Percentiles rank a stretch among this genome's conserved stretches.
These are phyloP conservation scores for Apomyelois bistriatella DNA, from an alignment of 2,888 invertebrate genomes.

Conservation along the genomic window DNA sequence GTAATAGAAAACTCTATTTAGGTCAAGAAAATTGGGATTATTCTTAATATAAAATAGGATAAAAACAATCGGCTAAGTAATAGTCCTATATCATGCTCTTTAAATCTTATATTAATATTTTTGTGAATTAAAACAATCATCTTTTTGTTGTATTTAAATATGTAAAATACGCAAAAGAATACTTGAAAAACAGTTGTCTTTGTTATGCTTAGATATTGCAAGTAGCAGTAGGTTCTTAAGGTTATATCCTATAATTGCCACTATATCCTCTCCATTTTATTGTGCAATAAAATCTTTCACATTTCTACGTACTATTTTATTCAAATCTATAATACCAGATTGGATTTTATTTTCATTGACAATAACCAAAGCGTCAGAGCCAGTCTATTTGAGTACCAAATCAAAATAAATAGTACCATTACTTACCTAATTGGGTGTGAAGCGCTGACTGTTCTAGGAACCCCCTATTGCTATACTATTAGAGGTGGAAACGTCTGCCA, in stretches of 20 bases:
- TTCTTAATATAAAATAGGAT: no score
- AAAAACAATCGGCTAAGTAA: no score
- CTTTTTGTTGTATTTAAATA: no score
- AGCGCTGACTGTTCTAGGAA: constrained; percentile 58
- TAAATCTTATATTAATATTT: no score
- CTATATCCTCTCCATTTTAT: neutral
- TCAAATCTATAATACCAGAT: neutral
- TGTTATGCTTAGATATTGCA: neutral
- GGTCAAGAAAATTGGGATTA: no score
- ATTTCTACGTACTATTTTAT: neutral
- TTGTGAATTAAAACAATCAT: no score
- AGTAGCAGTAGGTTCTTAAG: no score
- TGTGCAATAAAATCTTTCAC: neutral
- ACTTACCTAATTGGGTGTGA: constrained; percentile 59
- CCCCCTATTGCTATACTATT: constrained; percentile 45
- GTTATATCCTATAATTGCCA: neutral
- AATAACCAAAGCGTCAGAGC: neutral
- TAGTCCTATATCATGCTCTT: no score
- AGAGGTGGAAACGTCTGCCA: constrained; percentile 53
- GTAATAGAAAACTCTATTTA: no score
- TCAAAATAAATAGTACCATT: constrained; percentile 44
- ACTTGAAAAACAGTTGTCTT: no score
- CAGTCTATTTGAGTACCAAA: constrained; percentile 22
- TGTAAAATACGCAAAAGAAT: no score
- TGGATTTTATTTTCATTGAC: neutral